A percentile compares a stretch with the other conserved stretches of the same genome.
These are phyloP conservation scores for Dryas iulia DNA, from an alignment of 1,140 invertebrate species.

Conservation along the genomic window DNA sequence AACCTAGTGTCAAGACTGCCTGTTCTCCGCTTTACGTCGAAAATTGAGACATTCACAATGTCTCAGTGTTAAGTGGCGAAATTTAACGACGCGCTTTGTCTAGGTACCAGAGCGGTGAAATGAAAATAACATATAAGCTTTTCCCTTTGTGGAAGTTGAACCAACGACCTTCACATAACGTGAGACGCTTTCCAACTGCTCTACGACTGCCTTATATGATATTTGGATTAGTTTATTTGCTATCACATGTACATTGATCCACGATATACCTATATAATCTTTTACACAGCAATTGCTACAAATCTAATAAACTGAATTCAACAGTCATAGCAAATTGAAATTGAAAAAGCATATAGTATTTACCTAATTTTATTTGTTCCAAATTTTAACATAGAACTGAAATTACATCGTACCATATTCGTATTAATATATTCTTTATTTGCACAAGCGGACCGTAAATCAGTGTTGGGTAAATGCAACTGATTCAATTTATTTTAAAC, in stretches of 20 bases:
- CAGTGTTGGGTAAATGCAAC: slow-evolving; percentile 32
- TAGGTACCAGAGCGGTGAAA: too few species aligned
- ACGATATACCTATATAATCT: background rate
- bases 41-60: too few species aligned
- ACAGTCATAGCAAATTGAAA: background rate
- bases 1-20: too few species aligned
- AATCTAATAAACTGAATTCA: background rate
- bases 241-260: background rate
- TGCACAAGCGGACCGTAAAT: slow-evolving; percentile 29
- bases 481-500: slow-evolving; percentile 38
- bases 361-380: background rate
- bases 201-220: too few species aligned
- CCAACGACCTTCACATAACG: too few species aligned
- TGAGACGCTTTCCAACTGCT: too few species aligned
- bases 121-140: too few species aligned
- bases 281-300: background rate
- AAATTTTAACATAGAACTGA: background rate
- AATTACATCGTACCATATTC: background rate
- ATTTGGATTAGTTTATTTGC: background rate
- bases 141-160: too few species aligned
- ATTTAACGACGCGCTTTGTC: too few species aligned
- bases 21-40: too few species aligned
- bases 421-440: slow-evolving; percentile 19
- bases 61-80: too few species aligned
- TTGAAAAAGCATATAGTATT: background rate